Base-by-base conservation (phyloP, 2,113 vertebrate genomes). In the Heteronetta atricapilla region DNA sequence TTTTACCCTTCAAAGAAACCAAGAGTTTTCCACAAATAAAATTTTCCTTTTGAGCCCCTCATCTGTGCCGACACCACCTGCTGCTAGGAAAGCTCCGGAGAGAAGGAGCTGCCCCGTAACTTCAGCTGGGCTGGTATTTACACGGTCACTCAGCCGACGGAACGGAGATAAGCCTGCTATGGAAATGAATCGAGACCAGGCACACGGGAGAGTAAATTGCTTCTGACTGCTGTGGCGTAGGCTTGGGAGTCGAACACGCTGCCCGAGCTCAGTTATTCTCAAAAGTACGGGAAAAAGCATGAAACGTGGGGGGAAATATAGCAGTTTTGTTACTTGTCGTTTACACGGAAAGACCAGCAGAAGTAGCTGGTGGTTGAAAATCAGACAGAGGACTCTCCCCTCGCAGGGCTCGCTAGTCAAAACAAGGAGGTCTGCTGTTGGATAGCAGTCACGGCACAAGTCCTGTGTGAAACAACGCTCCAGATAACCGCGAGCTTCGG, bases 331-430 rank as follows among this genome's bases (percentile, higher is more conserved):
- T 26, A 16, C n/a, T 64, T 56, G 55, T 34, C 33, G 16, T 40
- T 81, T 40, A 31, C 3, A 17, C 19, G 29, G 36, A 29, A 34
- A 63, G 67, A 15, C 10, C n/a, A 21, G 42, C 0, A 22, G 1
- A 13, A 52, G n/a, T 0, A 64, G 62, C 1, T 34, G 10, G 29
- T 2, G 4, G 33, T 5, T 7, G 26, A 10, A 12, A 29, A 40
- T 7, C 34, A 60, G 40, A 62, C 4, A 3, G 2, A 3, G 3
- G 7, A 1, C 63, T 36, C 29, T 22, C 13, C 13, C 6, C 69
- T 59, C 8, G 14, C 11, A 50, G 64, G 69, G 15, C 25, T 46
- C 58, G 33, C 36, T 23, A 34, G 42, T 15, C 42, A 58, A 74
- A 40, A 63, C 20, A 31, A 12, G 1, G 10, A 8, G 0, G 15